Evolutionary conservation across 2,113 vertebrate genomes (phyloP).

Genomic region (Balaeniceps rex): DNA sequence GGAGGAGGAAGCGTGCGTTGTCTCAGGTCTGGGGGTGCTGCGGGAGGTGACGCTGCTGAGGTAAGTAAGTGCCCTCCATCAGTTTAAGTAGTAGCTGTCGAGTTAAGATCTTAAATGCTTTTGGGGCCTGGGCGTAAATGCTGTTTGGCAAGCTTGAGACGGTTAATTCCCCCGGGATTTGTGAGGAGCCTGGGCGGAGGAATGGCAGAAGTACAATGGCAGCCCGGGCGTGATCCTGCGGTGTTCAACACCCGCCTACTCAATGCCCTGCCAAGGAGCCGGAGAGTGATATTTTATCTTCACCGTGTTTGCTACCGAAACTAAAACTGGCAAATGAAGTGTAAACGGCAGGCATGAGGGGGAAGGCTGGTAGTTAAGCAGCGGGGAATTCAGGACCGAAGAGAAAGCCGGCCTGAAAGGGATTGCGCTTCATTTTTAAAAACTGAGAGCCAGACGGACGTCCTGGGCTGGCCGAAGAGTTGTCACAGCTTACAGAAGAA

Average conservation of each 20-base stretch:
- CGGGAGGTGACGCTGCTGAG: slow-evolving; percentile 43
- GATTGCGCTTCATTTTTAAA: background rate
- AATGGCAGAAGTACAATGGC: slow-evolving; percentile 44
- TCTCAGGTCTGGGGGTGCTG: slow-evolving; percentile 45
- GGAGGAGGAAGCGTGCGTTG: slow-evolving; percentile 1
- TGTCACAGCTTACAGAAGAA: background rate
- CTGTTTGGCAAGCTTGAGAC: slow-evolving; percentile 18
- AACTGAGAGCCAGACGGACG: background rate
- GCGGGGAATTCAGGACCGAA: slow-evolving; percentile 15
- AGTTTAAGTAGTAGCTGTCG: slow-evolving; percentile 6
- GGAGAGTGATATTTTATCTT: background rate
- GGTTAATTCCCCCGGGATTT: background rate
- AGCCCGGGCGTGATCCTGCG: background rate
- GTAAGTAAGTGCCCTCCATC: slow-evolving; percentile 61
- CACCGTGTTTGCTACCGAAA: background rate
- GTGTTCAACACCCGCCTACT: background rate
- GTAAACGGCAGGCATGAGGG: background rate
- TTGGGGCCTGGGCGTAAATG: background rate
- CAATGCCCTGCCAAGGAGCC: background rate
- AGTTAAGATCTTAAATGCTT: slow-evolving; percentile 19
- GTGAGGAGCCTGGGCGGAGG: background rate
- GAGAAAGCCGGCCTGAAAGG: slow-evolving; percentile 21
- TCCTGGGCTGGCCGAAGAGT: background rate
- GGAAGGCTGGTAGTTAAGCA: slow-evolving; percentile 35
- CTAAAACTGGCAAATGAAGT: background rate